phyloP scores from a whole-genome alignment of 2,797 vertebrate genomes.

The Sebastes vulpes region DNA sequence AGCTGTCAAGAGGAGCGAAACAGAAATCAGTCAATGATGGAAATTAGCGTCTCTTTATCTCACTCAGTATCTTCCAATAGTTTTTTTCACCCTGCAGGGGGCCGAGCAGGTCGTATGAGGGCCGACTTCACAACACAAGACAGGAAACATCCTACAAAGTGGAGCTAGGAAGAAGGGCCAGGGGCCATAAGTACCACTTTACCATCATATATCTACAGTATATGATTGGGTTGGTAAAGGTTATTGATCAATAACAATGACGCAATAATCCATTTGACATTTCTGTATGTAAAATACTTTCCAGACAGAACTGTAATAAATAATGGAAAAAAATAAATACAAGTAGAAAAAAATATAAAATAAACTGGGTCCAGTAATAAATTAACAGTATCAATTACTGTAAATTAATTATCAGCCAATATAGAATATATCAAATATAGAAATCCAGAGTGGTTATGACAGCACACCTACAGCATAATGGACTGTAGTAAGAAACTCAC shows the following conservation, averaged over 20 bases:
- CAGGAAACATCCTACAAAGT: background rate
- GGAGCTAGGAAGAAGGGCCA: background rate
- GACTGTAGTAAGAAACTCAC: background rate
- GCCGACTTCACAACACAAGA: background rate
- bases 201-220: background rate
- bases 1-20: constrained; percentile 38
- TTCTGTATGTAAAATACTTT: background rate
- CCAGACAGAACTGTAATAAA: background rate
- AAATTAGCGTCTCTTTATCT: constrained; percentile 44
- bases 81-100: constrained; percentile 10
- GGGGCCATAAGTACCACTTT: background rate
- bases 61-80: background rate
- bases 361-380: background rate
- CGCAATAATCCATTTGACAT: no score
- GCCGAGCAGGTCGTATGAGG: background rate
- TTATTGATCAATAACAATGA: no score
- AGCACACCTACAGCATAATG: background rate
- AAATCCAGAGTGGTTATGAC: background rate
- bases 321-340: background rate
- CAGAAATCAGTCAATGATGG: constrained; percentile 44
- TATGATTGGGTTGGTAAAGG: background rate
- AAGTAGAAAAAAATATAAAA: background rate
- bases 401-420: background rate
- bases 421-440: background rate
- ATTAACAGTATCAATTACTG: background rate